These are phyloP conservation scores for Aradus depressus DNA, from an alignment of 2,888 invertebrate genomes.

Conservation along the genomic window DNA sequence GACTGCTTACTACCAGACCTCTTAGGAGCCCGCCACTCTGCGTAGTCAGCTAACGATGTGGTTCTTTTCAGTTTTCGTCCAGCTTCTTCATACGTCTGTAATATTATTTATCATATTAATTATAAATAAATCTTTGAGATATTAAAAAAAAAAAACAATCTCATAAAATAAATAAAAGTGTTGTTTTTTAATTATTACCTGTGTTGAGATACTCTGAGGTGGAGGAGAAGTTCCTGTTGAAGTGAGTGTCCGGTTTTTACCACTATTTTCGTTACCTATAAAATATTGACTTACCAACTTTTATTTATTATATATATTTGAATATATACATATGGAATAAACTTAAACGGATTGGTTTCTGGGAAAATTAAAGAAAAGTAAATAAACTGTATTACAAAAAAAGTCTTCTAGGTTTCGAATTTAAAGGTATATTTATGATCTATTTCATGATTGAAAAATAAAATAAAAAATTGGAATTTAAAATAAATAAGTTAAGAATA, in stretches of 20 bases:
- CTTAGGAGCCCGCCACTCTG: constrained; percentile 32
- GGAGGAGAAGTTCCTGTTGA: constrained; percentile 41
- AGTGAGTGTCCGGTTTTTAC: constrained; percentile 16
- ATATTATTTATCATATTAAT: too few relatives aligned
- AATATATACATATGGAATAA: too few relatives aligned
- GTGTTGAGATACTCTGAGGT: constrained; percentile 76
- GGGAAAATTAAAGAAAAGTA: too few relatives aligned
- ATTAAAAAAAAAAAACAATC: not conserved
- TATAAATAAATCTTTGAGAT: too few relatives aligned
- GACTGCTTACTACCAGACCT: constrained; percentile 55
- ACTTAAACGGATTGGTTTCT: too few relatives aligned
- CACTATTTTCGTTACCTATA: constrained; percentile 19
- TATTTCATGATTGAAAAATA: too few relatives aligned
- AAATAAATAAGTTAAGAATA: constrained; percentile 29
- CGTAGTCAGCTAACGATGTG: constrained; percentile 27
- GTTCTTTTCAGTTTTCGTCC: constrained; percentile 27
- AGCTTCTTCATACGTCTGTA: constrained; percentile 32
- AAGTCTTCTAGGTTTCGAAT: too few relatives aligned
- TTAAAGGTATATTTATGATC: too few relatives aligned
- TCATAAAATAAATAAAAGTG: constrained; percentile 12
- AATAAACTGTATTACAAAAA: too few relatives aligned
- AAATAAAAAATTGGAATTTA: too few relatives aligned
- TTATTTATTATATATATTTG: not conserved
- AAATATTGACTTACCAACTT: constrained; percentile 10
- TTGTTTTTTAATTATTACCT: constrained; percentile 52